A percentile compares a stretch with the other conserved stretches of the same genome.
phyloP scores from a whole-genome alignment of 92 coral and sea anemone species.

The Metridium senile region DNA sequence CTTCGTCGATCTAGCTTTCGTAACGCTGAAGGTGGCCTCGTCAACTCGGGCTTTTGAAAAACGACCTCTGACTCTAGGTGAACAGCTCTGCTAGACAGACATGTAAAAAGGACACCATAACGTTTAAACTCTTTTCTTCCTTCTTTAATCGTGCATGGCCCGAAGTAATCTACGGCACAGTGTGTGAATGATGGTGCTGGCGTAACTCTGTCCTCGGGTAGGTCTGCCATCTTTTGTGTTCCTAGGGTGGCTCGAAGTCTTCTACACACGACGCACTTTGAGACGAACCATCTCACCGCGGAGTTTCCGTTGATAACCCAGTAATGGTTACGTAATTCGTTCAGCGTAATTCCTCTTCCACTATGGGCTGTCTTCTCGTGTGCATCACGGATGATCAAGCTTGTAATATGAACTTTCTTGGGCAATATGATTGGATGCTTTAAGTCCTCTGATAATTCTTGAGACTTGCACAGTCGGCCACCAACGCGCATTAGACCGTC shows the following conservation, averaged over 20 bases:
- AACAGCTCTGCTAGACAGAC: background rate
- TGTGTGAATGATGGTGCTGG: conserved; percentile 5
- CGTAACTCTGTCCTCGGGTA: conserved; percentile 13
- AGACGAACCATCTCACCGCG: background rate
- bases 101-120: conserved; percentile 12
- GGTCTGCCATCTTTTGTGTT: background rate
- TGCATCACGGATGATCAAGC: background rate
- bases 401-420: background rate
- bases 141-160: conserved; percentile 5
- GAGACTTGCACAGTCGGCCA: background rate
- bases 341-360: background rate
- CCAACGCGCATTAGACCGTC: background rate
- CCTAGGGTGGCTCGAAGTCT: conserved; percentile 1
- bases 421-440: background rate
- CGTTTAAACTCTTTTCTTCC: conserved; percentile 7
- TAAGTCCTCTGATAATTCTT: background rate
- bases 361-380: background rate
- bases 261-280: background rate
- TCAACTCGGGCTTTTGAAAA: too few species aligned
- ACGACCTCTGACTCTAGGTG: conserved; percentile 1
- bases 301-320: background rate
- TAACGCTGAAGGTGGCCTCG: too few species aligned
- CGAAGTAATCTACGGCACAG: conserved; percentile 9
- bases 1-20: too few species aligned
- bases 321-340: background rate